phyloP scores from a whole-genome alignment of 2,888 invertebrate genomes.

The Seira musarum region DNA sequence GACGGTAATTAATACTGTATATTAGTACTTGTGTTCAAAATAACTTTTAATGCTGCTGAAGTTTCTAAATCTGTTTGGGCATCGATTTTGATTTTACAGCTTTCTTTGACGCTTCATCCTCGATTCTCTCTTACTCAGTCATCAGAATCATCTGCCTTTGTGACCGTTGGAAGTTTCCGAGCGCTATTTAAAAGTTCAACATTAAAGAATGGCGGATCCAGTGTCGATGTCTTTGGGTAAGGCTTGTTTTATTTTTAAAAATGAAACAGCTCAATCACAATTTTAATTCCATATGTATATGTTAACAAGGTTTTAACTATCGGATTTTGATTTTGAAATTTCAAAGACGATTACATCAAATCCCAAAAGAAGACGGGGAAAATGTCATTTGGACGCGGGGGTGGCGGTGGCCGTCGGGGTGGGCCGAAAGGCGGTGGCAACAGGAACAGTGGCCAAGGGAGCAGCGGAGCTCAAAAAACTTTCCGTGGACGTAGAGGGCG shows the following conservation, averaged over 20 bases:
- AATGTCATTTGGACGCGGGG: slow-evolving; percentile 43
- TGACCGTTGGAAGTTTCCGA: too few species aligned
- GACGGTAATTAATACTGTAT: too few species aligned
- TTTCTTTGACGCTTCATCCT: too few species aligned
- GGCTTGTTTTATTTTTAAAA: slow-evolving; percentile 13
- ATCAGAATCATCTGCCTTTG: too few species aligned
- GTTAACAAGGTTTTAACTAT: too few species aligned
- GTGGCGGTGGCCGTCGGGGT: slow-evolving; percentile 26
- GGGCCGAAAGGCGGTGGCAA: background rate
- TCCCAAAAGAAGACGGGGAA: slow-evolving; percentile 44
- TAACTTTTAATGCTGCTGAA: too few species aligned
- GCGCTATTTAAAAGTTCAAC: too few species aligned
- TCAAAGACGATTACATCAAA: slow-evolving; percentile 61
- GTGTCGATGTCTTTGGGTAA: slow-evolving; percentile 63
- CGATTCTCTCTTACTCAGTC: too few species aligned
- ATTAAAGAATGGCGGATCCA: slow-evolving; percentile 52
- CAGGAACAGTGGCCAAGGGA: slow-evolving; percentile 12
- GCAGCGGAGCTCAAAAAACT: slow-evolving; percentile 39
- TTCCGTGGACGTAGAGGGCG: slow-evolving; percentile 44
- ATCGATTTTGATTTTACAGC: too few species aligned
- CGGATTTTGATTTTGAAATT: background rate
- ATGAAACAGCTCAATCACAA: background rate
- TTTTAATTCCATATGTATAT: background rate
- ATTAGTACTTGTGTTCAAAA: too few species aligned
- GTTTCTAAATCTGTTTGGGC: too few species aligned